Conservation (phyloP, 2,888 invertebrate genomes). For the Erebia ligea region DNA sequence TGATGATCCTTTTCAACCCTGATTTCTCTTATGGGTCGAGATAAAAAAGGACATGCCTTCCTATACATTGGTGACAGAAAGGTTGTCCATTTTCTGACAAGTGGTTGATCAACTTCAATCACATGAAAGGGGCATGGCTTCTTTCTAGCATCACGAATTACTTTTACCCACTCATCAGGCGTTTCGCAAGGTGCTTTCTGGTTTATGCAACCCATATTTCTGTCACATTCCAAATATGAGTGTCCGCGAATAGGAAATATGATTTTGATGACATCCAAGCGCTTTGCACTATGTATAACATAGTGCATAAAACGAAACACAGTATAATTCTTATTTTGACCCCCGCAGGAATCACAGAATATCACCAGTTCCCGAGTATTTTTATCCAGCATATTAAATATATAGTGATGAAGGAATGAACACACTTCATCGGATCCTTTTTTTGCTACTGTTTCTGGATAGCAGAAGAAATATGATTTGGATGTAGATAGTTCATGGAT, state of each 20-base stretch:
- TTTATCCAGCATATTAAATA: not conserved
- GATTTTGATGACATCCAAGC: not conserved
- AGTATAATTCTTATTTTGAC: not conserved
- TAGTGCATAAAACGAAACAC: not conserved
- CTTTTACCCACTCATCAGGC: not conserved
- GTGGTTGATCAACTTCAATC: not conserved
- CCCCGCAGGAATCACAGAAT: not conserved
- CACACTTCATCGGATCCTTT: slow-evolving; percentile 46
- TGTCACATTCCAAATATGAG: not conserved
- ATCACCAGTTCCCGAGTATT: not conserved
- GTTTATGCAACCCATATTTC: not conserved
- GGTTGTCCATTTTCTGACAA: not conserved
- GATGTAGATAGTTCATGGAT: slow-evolving; percentile 42
- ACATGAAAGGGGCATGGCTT: not conserved
- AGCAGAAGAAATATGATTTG: slow-evolving; percentile 45
- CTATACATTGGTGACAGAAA: not conserved
- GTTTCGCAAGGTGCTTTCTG: not conserved
- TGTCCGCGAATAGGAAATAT: not conserved
- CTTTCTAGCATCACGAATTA: not conserved
- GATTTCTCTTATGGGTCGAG: slow-evolving; percentile 43
- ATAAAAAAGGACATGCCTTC: slow-evolving; percentile 35
- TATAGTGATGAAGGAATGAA: slow-evolving; percentile 45
- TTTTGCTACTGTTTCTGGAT: slow-evolving; percentile 45
- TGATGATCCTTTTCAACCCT: slow-evolving; percentile 42
- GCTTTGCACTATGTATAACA: not conserved